Conservation (phyloP, 37 sponge, comb jelly and placozoan genomes). For the Ianthella basta region DNA sequence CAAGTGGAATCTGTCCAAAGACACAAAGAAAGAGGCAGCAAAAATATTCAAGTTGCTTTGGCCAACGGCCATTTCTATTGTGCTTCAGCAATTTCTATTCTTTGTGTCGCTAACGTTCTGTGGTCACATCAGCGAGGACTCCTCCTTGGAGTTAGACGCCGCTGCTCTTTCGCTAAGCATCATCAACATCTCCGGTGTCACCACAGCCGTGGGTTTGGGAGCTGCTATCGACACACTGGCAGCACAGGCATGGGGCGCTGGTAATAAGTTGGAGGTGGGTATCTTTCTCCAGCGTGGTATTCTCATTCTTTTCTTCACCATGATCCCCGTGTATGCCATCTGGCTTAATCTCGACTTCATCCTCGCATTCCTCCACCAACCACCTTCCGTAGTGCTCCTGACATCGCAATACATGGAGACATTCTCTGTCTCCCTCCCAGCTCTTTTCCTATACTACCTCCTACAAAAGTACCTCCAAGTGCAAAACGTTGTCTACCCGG, state of each 20-base stretch:
- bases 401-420: slow-evolving; percentile 6
- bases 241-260: slow-evolving; percentile 59
- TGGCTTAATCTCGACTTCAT: slow-evolving; percentile 69
- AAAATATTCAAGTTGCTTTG: neutral
- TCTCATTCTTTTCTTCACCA: slow-evolving; percentile 17
- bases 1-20: neutral
- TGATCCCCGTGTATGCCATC: slow-evolving; percentile 38
- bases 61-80: slow-evolving; percentile 21
- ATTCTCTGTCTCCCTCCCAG: neutral
- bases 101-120: slow-evolving; percentile 42
- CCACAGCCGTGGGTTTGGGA: neutral
- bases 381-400: slow-evolving; percentile 53
- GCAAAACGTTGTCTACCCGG: slow-evolving; percentile 9
- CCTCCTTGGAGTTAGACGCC: slow-evolving; percentile 41
- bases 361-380: slow-evolving; percentile 46
- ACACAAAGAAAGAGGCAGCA: neutral
- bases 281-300: slow-evolving; percentile 66
- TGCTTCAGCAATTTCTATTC: slow-evolving; percentile 41
- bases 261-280: slow-evolving; percentile 69
- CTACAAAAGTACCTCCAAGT: slow-evolving; percentile 64
- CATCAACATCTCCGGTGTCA: slow-evolving; percentile 13
- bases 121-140: slow-evolving; percentile 44
- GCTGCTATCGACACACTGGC: slow-evolving; percentile 18
- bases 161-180: slow-evolving; percentile 15
- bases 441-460: slow-evolving; percentile 23